Percentiles rank a stretch among this genome's conserved stretches.
These are phyloP conservation scores for Phanerotoma sp. DNA, from an alignment of 2,888 invertebrate species.

Conservation along the genomic window DNA sequence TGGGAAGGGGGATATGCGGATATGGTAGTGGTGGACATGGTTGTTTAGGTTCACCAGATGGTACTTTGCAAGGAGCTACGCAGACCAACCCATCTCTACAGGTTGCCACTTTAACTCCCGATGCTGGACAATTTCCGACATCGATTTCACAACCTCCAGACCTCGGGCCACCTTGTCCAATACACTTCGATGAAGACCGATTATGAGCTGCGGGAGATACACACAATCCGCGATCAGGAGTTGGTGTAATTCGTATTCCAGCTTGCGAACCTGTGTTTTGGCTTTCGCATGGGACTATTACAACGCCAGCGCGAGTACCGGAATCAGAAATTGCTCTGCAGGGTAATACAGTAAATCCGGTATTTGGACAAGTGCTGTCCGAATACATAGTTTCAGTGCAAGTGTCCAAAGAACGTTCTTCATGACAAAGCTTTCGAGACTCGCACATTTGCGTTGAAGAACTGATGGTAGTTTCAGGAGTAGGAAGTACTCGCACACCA, in stretches of 20 bases:
- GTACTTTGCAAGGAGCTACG: conserved; percentile 42
- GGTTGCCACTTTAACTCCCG: conserved; percentile 45
- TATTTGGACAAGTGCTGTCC: conserved; percentile 42
- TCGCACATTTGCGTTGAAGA: conserved; percentile 53
- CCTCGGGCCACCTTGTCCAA: conserved; percentile 37
- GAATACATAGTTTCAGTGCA: conserved; percentile 6
- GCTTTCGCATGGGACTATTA: conserved; percentile 50
- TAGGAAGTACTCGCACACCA: conserved; percentile 46
- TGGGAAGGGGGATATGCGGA: conserved; percentile 52
- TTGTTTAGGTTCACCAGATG: conserved; percentile 41
- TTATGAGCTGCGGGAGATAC: conserved; percentile 44
- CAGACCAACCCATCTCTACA: conserved; percentile 45
- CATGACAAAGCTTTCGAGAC: conserved; percentile 54
- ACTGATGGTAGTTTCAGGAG: conserved; percentile 46
- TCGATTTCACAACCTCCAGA: conserved; percentile 42
- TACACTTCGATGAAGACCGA: conserved; percentile 24
- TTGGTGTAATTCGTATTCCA: conserved; percentile 49
- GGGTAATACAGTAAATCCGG: conserved; percentile 50
- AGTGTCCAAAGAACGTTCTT: conserved; percentile 25
- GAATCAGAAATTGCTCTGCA: conserved; percentile 47
- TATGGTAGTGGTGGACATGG: conserved; percentile 44
- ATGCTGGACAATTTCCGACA: conserved; percentile 40
- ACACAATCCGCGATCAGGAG: conserved; percentile 48
- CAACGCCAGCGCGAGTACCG: conserved; percentile 48
- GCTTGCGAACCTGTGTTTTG: conserved; percentile 41